A percentile compares a stretch with the other conserved stretches of the same genome.
These are phyloP conservation scores for Amazona guildingii DNA, from an alignment of 2,113 vertebrate species.

Conservation along the genomic window DNA sequence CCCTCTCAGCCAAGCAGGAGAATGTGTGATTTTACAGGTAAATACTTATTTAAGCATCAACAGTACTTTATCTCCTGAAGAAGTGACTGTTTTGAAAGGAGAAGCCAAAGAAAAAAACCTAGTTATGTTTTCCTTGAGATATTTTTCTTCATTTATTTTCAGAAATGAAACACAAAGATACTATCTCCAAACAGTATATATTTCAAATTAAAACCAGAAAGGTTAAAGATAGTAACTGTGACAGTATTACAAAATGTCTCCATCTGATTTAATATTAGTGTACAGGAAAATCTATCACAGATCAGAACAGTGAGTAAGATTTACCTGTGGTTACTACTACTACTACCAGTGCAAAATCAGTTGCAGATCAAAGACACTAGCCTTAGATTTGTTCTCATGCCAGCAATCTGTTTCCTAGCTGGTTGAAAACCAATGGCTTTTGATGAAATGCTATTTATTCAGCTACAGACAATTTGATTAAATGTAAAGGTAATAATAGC, in stretches of 20 bases:
- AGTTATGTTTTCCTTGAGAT: neutral
- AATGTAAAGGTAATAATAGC: conserved; percentile 30
- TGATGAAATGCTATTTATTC: conserved; percentile 53
- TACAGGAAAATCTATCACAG: conserved; percentile 18
- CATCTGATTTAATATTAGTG: conserved; percentile 32
- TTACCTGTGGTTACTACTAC: conserved; percentile 27
- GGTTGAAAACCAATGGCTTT: conserved; percentile 1
- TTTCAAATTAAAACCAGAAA: conserved; percentile 2
- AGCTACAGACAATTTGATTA: conserved; percentile 43
- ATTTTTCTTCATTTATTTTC: neutral
- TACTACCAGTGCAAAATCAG: conserved; percentile 36
- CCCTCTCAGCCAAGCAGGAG: neutral
- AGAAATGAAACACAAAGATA: neutral
- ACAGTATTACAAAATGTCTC: neutral
- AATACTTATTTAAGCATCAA: neutral
- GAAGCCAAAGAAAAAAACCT: neutral
- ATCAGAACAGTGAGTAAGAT: conserved; percentile 26
- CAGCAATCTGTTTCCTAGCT: conserved; percentile 13
- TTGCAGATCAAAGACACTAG: conserved; percentile 30
- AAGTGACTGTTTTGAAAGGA: neutral
- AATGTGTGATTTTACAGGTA: neutral
- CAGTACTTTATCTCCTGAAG: neutral
- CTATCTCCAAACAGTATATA: neutral
- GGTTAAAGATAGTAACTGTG: neutral
- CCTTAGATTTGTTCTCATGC: neutral